Base-by-base conservation (phyloP, 2,797 vertebrate species). In the Hoplostethus mediterraneus region DNA sequence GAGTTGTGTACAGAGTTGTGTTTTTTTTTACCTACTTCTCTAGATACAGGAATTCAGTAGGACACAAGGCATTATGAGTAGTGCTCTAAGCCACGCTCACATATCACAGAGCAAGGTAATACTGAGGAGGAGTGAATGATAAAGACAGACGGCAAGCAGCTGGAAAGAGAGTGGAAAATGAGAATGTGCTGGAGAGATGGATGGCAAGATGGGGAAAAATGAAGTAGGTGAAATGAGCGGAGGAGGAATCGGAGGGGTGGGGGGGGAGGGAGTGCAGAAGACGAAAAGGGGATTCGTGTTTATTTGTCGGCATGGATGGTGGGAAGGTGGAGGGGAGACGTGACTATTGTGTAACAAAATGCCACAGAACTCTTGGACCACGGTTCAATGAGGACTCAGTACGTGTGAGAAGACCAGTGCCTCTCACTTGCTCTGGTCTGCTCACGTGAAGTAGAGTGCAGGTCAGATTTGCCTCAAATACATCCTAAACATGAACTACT, bases 281-380 rank as follows among this genome's bases (percentile, higher is more conserved):
- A 49, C n/a, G 66, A n/a, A 64, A 70, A 71, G 10, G 8, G 51
- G 33, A 48, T 12, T 57, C 65, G 17, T 38, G 21, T 54, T 28
- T 52, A 13, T 58, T 31, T 45, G 33, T 60, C 57, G 64, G 2
- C 30, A 9, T 17, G 40, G 53, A 45, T 33, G n/a, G 45, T 44
- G 10, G 16, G 59, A 56, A 67, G 6, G 33, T 12, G 42, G 51
- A 4, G 28, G 30, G 44, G 60, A 9, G 57, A 59, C 17, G 61
- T 56, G 59, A 72, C 36, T 4, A 0, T 21, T 70, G 58, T 61
- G 70, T 38, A 53, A 65, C 31, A 79, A 60, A 81, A 65, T 9
- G 25, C 63, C 77, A 80, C 79, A 86, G 82, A 74, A 77, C 85
- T 71, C 63, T 84, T 77, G 79, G 69, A 42, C 79, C 72, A 85